A percentile compares a stretch with the other conserved stretches of the same genome.
Conservation (phyloP, 2,113 vertebrate genomes). For the Vidua chalybeata region DNA sequence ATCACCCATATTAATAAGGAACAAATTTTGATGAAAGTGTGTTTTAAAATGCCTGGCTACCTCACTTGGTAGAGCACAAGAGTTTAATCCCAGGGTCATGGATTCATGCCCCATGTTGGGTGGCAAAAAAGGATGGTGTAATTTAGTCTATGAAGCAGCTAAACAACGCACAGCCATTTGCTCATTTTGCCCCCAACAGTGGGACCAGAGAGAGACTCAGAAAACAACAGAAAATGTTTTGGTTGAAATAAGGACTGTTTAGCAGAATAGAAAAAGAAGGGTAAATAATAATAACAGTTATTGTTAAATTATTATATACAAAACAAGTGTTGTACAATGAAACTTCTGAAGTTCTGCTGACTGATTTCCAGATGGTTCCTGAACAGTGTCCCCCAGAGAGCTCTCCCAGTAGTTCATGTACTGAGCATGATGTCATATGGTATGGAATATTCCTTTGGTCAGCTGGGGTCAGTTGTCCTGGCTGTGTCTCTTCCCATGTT, state of each 20-base stretch:
- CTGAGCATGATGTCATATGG: not conserved
- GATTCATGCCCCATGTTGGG: constrained; percentile 90
- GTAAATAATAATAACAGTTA: not conserved
- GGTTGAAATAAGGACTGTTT: not conserved
- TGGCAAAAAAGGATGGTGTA: not conserved
- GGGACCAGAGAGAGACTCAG: not conserved
- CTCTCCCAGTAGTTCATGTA: not conserved
- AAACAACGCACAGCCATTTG: not conserved
- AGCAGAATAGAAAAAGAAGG: not conserved
- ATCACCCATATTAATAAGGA: not conserved
- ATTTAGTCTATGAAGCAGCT: not conserved
- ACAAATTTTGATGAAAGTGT: not conserved
- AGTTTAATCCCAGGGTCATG: constrained; percentile 91
- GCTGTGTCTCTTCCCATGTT: not conserved
- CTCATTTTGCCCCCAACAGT: not conserved
- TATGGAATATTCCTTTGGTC: not conserved
- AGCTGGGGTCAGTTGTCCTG: not conserved
- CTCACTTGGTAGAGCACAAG: constrained; percentile 92
- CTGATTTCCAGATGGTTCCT: no score
- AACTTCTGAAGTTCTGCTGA: not conserved
- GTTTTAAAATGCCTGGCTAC: constrained; percentile 54
- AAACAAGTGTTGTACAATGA: not conserved
- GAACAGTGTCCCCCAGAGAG: not conserved
- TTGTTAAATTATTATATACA: not conserved
- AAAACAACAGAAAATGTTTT: not conserved